Base-by-base conservation (phyloP, 2,113 vertebrate species). In the Ellobius talpinus region DNA sequence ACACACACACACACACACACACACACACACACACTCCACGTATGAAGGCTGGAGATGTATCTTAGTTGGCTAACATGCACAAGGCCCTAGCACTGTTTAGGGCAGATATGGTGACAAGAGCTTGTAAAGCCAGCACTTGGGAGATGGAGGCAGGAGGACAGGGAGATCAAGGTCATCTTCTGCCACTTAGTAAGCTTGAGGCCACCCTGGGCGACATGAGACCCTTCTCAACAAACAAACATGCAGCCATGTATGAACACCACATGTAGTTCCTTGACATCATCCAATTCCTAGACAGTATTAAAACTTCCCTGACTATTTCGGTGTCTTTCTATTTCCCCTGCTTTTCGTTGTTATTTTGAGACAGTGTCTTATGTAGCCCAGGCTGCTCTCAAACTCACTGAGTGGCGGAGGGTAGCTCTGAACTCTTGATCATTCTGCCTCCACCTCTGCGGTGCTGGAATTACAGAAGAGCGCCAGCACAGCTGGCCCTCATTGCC, bases 191-290 rank as follows among this genome's bases (percentile, higher is more conserved):
- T 31, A 66, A 87, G 42, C 13, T 0, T 87, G 45, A 87, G 65
- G 65, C 39, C 12, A n/a, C 4, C 10, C 5, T 52, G 65, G 39
- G 26, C 11, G 52, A 70, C 45, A n/a, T 4, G 33, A 70, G 45
- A 70, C 1, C 16, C 65, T n/a, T 87, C 45, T 50, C 31, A 87
- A 87, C 58, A 70, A 68, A 36, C 17, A 87, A 63, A 24, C 73
- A 76, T 45, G 16, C 16, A 68, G 36, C 29, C 10, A 24, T 24
- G 10, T 21, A 52, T 45, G 12, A 52, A 52, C 31, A n/a, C 29
- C 33, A 70, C 29, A 70, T 23, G 50, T 73, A 90, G 74, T 90
- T 85, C 21, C 47, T 92, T 96, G 96, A 65, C 61, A 94, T n/a
- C 31, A 96, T 90, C 23, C 21, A 45, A 33, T 45, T 45, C 26